Conservation (phyloP, 2,113 vertebrate species). For the Ailuropoda melanoleuca region DNA sequence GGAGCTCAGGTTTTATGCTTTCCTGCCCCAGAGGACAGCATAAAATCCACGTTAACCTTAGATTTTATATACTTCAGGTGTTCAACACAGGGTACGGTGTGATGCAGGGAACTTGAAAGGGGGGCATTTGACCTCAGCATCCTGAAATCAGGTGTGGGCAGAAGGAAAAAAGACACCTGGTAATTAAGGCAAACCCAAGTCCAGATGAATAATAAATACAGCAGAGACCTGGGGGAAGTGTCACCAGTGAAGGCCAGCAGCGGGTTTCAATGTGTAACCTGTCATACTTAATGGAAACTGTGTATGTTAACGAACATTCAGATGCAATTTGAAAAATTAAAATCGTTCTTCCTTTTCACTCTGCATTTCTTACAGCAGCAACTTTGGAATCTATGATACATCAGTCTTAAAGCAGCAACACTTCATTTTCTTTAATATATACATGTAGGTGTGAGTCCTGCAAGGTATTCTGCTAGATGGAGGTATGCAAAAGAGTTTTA, state of each 20-base stretch:
- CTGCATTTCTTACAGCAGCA: neutral
- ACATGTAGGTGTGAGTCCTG: neutral
- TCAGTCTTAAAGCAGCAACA: neutral
- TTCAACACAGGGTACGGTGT: neutral
- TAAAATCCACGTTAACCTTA: conserved; percentile 54
- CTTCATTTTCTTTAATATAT: neutral
- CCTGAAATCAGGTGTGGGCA: conserved; percentile 24
- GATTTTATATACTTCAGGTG: conserved; percentile 72
- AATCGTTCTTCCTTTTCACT: neutral
- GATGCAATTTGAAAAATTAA: neutral
- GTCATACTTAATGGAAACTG: neutral
- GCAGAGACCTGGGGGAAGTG: neutral
- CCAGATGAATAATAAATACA: neutral
- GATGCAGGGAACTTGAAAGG: neutral
- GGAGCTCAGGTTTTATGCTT: conserved; percentile 53
- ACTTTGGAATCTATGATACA: too few relatives aligned
- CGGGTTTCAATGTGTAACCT: neutral
- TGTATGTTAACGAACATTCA: neutral
- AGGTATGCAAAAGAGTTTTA: neutral
- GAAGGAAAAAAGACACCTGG: conserved; percentile 26
- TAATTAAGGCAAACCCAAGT: neutral
- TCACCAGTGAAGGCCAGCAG: neutral
- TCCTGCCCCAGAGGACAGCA: conserved; percentile 39
- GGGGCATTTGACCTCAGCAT: neutral
- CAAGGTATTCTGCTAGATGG: neutral